Evolutionary conservation across 2,888 invertebrate species (phyloP), one percentile per base, ranked within the genome.

Genomic region (Acronicta psi): DNA sequence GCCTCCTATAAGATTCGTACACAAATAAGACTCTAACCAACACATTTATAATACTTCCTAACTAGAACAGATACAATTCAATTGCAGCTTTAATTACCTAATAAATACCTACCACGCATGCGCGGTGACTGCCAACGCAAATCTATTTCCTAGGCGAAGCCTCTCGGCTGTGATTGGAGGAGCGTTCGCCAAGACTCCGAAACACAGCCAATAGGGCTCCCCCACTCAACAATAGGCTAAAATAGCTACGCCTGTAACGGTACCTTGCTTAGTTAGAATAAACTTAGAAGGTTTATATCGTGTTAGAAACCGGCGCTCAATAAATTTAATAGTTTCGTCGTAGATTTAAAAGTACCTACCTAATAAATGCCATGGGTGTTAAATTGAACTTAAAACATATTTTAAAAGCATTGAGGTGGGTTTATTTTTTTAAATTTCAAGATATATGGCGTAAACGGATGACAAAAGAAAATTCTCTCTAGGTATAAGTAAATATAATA

Each of bases 81-180:
- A 36, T 16, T 18, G 17, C 46, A 61, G 1, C 41, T 75, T 69
- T 76, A 77, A 79, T 75, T 74, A 72, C 66, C 70, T 56, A 68
- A 72, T 70, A 74, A 81, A 77, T 79, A 59, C 47, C 43, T 78
- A 58, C 49, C 10, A 45, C 63, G 60, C 50, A 58, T 61, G 68
- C 75, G 65, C 58, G 57, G 59, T 56, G 52, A 46, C 57, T 72
- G 53, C 63, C 59, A 66, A 72, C 61, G 72, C 82, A 81, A 85
- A 83, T 84, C 83, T 83, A 83, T 81, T 77, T 31, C 65, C 85
- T 86, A 86, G 83, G 77, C 82, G 78, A 78, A 85, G 68, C 85
- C 84, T 86, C 81, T 74, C 58, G 16, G 79, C 82, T 66, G 83
- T 88, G 90, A 93, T 93, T 93, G 93, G 93, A 85, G 84, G 83